Base-by-base conservation (phyloP, 2,888 invertebrate species). In the Ferrisia virgata region DNA sequence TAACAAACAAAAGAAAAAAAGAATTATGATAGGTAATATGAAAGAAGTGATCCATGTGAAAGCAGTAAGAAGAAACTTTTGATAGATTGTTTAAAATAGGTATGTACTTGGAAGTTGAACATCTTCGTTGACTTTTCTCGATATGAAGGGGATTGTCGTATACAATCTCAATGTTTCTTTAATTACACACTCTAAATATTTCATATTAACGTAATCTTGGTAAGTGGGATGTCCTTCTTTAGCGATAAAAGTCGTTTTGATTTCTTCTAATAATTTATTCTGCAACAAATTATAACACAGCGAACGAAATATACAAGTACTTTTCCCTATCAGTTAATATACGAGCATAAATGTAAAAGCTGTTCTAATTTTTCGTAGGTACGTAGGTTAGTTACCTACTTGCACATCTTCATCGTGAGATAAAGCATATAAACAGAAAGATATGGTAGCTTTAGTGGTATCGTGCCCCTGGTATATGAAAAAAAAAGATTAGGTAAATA, bases 371-470 rank as follows among this genome's bases (percentile, higher is more conserved):
- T n/a, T n/a, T 36, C 8, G 36, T 36, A 36, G 4, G 4, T 36
- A 36, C 8, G 36, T 36, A 8, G 11, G 43, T 8, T 11, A 9
- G n/a, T 9, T 11, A 25, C 25, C 5, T 58, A 85, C 85, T 81
- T 85, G 85, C 0, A 85, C 58, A 0, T 84, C 78, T 79, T 58
- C 85, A 85, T 86, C 31, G 3, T 85, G 83, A 13, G 86, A 86
- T 11, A 87, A 78, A 11, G 85, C 79, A 82, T 85, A 85, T 13
- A 87, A 39, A 8, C 86, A 82, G 79, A 86, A 86, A 5, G 86
- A 85, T 8, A 87, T 85, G 2, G 86, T 86, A 15, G 86, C 85
- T 15, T 86, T 86, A 0, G 86, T 86, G 0, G 87, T 87, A 72
- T 87, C 87, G 80, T 87, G 87, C 0, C 85, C 87, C 85, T 86